Percentiles rank a stretch among this genome's conserved stretches.
Evolutionary conservation across 2,113 vertebrate species (phyloP).

Genomic region (Phalacrocorax aristotelis): DNA sequence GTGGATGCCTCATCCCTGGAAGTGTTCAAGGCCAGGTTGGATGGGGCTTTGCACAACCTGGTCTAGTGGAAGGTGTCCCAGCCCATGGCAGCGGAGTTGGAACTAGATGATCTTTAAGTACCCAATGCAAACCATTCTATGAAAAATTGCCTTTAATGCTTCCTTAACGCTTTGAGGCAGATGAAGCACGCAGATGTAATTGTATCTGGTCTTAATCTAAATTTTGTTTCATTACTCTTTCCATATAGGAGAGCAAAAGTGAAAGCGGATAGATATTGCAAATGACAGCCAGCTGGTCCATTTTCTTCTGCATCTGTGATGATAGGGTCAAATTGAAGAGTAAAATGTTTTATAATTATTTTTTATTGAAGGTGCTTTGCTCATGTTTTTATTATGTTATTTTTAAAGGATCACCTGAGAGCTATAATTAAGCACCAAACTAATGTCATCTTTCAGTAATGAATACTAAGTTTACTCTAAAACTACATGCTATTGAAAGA

Average conservation of each 20-base stretch:
- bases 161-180: neutral
- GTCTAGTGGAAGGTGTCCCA: too few species aligned
- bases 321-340: neutral
- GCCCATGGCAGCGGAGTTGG: too few species aligned
- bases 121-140: too few species aligned
- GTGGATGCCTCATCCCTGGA: too few species aligned
- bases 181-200: neutral
- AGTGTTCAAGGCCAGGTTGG: too few species aligned
- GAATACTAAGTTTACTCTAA: neutral
- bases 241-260: conserved; percentile 90
- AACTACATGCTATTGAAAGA: neutral
- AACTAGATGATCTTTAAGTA: too few species aligned
- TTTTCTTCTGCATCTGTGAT: neutral
- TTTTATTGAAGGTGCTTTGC: conserved; percentile 58
- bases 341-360: conserved; percentile 5
- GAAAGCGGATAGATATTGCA: conserved; percentile 98
- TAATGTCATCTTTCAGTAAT: neutral
- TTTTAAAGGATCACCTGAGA: neutral
- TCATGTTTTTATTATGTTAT: neutral
- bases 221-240: conserved; percentile 10
- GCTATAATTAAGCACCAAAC: neutral
- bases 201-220: neutral
- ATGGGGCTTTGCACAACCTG: too few species aligned
- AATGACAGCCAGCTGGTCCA: conserved; percentile 71
- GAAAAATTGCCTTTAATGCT: neutral